phyloP scores from a whole-genome alignment of 2,797 vertebrate species.

The Synanceia verrucosa region DNA sequence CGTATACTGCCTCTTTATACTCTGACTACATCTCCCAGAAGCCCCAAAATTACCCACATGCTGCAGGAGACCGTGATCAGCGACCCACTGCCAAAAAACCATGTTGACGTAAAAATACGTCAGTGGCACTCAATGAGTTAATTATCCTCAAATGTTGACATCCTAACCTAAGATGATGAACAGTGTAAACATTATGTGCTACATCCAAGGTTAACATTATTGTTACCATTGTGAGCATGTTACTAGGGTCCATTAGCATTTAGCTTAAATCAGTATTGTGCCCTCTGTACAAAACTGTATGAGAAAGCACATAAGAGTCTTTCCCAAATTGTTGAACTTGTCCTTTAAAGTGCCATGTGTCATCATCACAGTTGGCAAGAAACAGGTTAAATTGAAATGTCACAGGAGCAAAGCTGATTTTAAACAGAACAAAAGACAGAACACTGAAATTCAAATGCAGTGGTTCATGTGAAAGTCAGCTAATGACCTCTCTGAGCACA shows the following conservation, averaged over 20 bases:
- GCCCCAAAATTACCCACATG: too few relatives aligned
- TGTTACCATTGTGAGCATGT: background rate
- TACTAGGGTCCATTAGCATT: background rate
- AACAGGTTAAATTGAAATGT: background rate
- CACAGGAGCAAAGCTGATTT: background rate
- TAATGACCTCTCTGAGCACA: background rate
- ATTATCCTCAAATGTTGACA: background rate
- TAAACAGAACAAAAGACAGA: background rate
- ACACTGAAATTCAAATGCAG: background rate
- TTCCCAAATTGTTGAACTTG: background rate
- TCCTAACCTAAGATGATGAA: background rate
- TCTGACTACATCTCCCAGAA: too few relatives aligned
- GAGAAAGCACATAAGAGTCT: too few relatives aligned
- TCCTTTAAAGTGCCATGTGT: background rate
- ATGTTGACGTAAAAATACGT: too few relatives aligned
- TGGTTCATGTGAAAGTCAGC: background rate
- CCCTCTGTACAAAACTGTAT: too few relatives aligned
- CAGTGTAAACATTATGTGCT: background rate
- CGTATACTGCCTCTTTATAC: too few relatives aligned
- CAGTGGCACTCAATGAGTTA: too few relatives aligned
- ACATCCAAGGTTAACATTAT: too few relatives aligned
- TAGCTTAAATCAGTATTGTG: background rate
- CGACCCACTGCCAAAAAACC: too few relatives aligned
- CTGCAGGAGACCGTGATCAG: too few relatives aligned
- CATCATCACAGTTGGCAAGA: background rate